phyloP scores from a whole-genome alignment of 2,888 invertebrate species.

The Drosophila meridiana region DNA sequence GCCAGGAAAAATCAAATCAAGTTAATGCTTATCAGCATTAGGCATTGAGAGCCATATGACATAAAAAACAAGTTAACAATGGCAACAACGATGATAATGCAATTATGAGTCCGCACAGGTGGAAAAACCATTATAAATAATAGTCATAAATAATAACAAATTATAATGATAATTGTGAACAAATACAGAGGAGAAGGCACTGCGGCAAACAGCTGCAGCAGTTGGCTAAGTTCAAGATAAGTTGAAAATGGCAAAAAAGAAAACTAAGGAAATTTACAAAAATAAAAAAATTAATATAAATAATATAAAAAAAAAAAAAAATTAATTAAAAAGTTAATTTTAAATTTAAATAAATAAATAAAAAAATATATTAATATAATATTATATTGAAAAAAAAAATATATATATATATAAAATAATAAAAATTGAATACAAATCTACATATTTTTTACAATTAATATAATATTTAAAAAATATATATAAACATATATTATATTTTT shows the following conservation, averaged over 20 bases:
- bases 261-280: neutral
- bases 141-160: constrained; percentile 17
- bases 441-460: too few relatives aligned
- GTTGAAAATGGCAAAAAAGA: neutral
- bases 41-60: constrained; percentile 38
- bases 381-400: too few relatives aligned
- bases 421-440: too few relatives aligned
- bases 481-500: too few relatives aligned
- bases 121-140: constrained; percentile 61
- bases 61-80: constrained; percentile 18
- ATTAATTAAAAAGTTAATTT: neutral
- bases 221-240: constrained; percentile 1
- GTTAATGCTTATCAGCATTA: constrained; percentile 45
- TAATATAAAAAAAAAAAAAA: neutral
- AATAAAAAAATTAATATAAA: neutral
- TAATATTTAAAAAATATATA: too few relatives aligned
- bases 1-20: constrained; percentile 53
- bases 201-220: neutral
- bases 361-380: too few relatives aligned
- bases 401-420: too few relatives aligned
- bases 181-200: neutral
- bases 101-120: constrained; percentile 33
- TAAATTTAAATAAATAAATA: neutral
- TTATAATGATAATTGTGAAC: constrained; percentile 1
- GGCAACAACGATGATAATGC: constrained; percentile 59